Evolutionary conservation across 2,888 invertebrate species (phyloP), one percentile per base, ranked within the genome.

Genomic region (Cinara cedri): DNA sequence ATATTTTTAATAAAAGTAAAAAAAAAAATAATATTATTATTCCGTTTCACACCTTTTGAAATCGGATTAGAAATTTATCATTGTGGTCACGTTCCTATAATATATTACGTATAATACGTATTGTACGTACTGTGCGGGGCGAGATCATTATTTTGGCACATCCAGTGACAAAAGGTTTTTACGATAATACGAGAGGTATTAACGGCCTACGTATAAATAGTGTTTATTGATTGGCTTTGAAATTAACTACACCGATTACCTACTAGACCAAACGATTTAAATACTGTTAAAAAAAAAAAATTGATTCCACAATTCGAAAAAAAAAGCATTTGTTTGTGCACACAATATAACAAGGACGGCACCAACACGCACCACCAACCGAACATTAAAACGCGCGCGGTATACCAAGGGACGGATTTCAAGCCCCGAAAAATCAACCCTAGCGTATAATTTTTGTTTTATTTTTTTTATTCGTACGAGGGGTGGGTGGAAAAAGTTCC

Each of bases 191-290:
- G 60, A 49, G n/a, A 70, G 78, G n/a, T 51, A 70, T 70, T 70
- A 78, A 49, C 34, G 46, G n/a, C 51, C 51, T 34, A 34, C 34
- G 6, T 6, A 34, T 34, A 4, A 42, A 70, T 60, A 42, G 78
- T 62, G 78, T 78, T 70, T 70, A 78, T 70, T 70, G 78, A 78
- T 78, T 78, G 68, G 78, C 60, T 60, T 78, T 78, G 21, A 78
- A 68, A 70, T 78, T 60, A 70, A 70, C 60, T 60, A 60, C 49
- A 21, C 74, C 57, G 66, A 76, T 68, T 78, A 78, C 19, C 70
- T 60, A 70, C 51, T 78, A 70, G 70, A 70, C 78, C 60, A 63
- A 54, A 54, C 51, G 65, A 65, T 75, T 65, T 42, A 51, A 65
- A 75, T 63, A 21, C 34, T 11, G 44, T 10, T 21, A 54, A 42